phyloP scores from a whole-genome alignment of 1,140 invertebrate genomes.

The Tetraneura akinire region DNA sequence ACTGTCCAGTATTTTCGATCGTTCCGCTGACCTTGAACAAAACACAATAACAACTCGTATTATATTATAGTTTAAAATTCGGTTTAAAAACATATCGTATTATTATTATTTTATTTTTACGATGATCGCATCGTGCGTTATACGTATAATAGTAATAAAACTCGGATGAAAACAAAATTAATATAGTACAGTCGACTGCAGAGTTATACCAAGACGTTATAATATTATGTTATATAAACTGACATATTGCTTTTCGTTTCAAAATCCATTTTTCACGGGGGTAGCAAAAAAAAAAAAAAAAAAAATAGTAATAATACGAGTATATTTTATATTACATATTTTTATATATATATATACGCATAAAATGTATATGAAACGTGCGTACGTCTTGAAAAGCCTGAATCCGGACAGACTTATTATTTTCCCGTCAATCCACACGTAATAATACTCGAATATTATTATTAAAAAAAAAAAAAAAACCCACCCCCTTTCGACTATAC shows the following conservation, averaged over 20 bases:
- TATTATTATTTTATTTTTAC: not conserved
- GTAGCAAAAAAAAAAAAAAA: conserved; percentile 28
- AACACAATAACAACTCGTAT: too few species aligned
- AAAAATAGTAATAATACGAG: conserved; percentile 9
- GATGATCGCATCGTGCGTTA: not conserved
- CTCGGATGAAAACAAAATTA: not conserved
- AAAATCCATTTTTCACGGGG: conserved; percentile 28
- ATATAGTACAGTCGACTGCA: conserved; percentile 12
- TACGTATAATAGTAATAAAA: not conserved
- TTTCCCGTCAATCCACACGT: conserved; percentile 17
- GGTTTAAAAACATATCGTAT: not conserved
- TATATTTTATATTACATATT: not conserved
- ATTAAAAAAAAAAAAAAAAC: not conserved
- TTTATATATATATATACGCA: not conserved
- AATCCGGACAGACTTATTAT: conserved; percentile 35
- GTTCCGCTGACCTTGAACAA: conserved; percentile 75
- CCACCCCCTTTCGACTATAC: not conserved
- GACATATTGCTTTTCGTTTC: conserved; percentile 40
- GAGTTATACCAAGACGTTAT: conserved; percentile 27
- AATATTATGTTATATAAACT: not conserved
- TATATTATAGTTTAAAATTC: not conserved
- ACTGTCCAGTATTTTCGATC: conserved; percentile 86
- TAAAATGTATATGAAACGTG: conserved; percentile 1
- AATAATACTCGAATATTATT: not conserved
- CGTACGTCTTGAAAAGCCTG: conserved; percentile 34